These are phyloP conservation scores for Drosophila baimaii DNA, from an alignment of 1,140 invertebrate genomes.

Conservation along the genomic window DNA sequence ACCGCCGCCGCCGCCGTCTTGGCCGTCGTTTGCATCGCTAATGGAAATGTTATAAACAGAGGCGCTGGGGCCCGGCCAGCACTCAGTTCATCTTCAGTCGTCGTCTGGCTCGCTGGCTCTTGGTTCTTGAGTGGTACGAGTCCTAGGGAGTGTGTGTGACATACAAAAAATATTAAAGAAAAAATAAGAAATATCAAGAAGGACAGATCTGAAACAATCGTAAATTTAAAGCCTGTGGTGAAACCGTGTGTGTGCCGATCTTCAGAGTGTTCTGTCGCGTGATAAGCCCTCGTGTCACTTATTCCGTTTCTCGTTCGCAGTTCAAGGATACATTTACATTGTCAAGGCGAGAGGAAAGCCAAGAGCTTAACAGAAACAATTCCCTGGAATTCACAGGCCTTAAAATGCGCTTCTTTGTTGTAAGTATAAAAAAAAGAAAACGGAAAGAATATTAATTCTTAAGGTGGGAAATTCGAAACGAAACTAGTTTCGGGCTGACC, in stretches of 20 bases:
- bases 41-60: conserved; percentile 83
- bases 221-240: conserved; percentile 45
- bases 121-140: conserved; percentile 57
- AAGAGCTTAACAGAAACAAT: conserved; percentile 4
- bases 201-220: conserved; percentile 43
- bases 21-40: conserved; percentile 62
- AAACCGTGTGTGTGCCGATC: conserved; percentile 18
- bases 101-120: conserved; percentile 62
- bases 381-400: conserved; percentile 2
- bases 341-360: conserved; percentile 26
- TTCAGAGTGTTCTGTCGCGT: conserved; percentile 26
- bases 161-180: conserved; percentile 13
- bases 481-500: conserved; percentile 64
- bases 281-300: conserved; percentile 42
- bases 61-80: conserved; percentile 57
- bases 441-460: background rate
- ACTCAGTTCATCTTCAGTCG: conserved; percentile 82
- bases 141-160: conserved; percentile 22
- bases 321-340: conserved; percentile 62
- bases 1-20: background rate
- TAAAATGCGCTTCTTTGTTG: conserved; percentile 62
- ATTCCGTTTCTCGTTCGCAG: conserved; percentile 61
- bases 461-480: conserved; percentile 22
- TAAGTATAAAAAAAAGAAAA: conserved; percentile 65
- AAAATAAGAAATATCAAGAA: conserved; percentile 3